These are phyloP conservation scores for Zele albiditarsus DNA, from an alignment of 2,888 invertebrate species.

Conservation along the genomic window DNA sequence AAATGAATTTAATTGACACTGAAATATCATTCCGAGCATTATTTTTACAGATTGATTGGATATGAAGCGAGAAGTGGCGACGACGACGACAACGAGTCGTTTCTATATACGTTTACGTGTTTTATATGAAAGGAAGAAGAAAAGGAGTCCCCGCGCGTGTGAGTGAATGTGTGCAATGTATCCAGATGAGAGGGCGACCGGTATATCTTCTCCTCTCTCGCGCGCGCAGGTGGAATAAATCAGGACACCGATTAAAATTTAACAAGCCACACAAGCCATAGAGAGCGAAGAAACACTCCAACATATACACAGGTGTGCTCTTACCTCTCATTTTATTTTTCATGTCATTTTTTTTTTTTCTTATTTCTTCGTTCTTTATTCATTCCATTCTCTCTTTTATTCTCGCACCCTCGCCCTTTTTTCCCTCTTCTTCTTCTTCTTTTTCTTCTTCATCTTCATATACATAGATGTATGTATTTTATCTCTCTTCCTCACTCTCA, in stretches of 20 bases:
- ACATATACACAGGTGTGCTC: constrained; percentile 21
- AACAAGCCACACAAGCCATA: constrained; percentile 52
- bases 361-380: background rate
- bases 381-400: background rate
- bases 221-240: constrained; percentile 54
- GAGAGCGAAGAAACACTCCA: constrained; percentile 10
- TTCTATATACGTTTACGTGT: no score
- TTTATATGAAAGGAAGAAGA: background rate
- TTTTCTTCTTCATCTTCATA: background rate
- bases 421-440: background rate
- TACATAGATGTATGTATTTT: background rate
- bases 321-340: constrained; percentile 14
- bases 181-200: background rate
- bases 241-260: constrained; percentile 61
- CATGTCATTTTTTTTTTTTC: background rate
- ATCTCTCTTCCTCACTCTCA: background rate
- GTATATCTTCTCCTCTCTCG: constrained; percentile 16
- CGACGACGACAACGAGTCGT: background rate
- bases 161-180: background rate
- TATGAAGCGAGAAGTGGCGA: background rate
- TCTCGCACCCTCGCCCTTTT: constrained; percentile 18
- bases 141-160: background rate
- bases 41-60: background rate
- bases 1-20: background rate
- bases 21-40: background rate